These are phyloP conservation scores for Homarus gammarus DNA, from an alignment of 2,888 invertebrate genomes.

Conservation along the genomic window DNA sequence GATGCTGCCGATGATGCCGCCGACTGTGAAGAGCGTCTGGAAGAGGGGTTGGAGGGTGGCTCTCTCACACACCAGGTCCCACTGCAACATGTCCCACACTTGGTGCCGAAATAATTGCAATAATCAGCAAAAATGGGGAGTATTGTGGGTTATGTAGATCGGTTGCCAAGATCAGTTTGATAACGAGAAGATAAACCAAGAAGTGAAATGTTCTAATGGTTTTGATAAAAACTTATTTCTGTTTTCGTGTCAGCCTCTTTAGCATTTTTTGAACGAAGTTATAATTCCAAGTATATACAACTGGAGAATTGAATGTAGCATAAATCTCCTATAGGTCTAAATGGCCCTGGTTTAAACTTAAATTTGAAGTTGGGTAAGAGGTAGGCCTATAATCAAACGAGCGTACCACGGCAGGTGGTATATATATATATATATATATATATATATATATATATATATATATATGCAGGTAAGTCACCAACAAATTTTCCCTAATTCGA, in stretches of 20 bases:
- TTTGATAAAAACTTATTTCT: too few species aligned
- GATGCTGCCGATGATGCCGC: slow-evolving; percentile 80
- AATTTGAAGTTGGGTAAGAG: too few species aligned
- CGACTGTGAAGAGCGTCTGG: slow-evolving; percentile 79
- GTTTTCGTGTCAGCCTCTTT: too few species aligned
- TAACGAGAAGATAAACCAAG: too few species aligned
- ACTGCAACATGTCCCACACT: slow-evolving; percentile 77
- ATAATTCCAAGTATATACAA: too few species aligned
- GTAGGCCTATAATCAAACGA: too few species aligned
- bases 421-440: slow-evolving; percentile 19
- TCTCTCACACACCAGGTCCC: slow-evolving; percentile 79
- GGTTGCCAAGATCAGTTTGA: background rate
- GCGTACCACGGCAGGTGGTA: too few species aligned
- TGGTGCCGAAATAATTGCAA: slow-evolving; percentile 11
- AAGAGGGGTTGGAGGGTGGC: slow-evolving; percentile 78
- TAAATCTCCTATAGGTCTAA: too few species aligned
- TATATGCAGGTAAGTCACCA: background rate
- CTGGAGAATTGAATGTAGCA: too few species aligned
- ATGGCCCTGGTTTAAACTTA: too few species aligned
- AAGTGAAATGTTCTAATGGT: too few species aligned
- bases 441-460: slow-evolving; percentile 17
- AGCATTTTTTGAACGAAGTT: too few species aligned
- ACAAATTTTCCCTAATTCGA: background rate
- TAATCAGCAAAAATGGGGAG: background rate
- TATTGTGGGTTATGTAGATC: background rate